Evolutionary conservation across 2,888 invertebrate species (phyloP).

Genomic region (Eupithecia tripunctaria): DNA sequence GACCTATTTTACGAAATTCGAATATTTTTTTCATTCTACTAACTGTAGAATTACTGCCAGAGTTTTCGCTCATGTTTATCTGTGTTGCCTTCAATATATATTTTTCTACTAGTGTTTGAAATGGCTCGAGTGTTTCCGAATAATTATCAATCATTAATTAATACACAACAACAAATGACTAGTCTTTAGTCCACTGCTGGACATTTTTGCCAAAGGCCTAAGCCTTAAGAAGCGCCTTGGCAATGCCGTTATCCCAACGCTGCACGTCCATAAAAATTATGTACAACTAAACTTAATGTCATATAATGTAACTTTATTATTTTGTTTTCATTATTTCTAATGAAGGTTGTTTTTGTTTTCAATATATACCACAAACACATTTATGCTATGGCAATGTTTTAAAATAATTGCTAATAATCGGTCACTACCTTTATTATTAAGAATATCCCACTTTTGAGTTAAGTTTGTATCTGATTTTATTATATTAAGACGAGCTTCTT

Average conservation of each 20-base stretch:
- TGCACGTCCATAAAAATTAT: neutral
- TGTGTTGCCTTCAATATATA: neutral
- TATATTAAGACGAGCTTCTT: too few relatives aligned
- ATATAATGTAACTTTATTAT: neutral
- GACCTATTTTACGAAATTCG: neutral
- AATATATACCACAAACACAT: neutral
- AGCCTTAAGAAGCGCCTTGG: neutral
- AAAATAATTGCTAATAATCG: neutral
- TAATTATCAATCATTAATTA: too few relatives aligned
- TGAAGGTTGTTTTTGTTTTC: neutral
- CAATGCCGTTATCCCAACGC: neutral
- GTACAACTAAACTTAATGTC: neutral
- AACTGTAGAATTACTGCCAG: constrained; percentile 1
- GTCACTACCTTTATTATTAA: neutral
- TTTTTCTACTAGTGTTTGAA: neutral
- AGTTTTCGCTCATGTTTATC: neutral
- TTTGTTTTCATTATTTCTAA: neutral
- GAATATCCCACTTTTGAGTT: neutral
- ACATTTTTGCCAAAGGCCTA: too few relatives aligned
- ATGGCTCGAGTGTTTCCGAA: neutral
- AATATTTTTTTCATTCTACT: neutral
- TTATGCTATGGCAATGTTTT: neutral
- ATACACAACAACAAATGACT: too few relatives aligned
- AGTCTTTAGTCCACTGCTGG: too few relatives aligned
- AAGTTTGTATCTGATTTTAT: neutral